A percentile compares a stretch with the other conserved stretches of the same genome.
These are phyloP conservation scores for Sesia apiformis DNA, from an alignment of 2,888 invertebrate genomes.

Conservation along the genomic window DNA sequence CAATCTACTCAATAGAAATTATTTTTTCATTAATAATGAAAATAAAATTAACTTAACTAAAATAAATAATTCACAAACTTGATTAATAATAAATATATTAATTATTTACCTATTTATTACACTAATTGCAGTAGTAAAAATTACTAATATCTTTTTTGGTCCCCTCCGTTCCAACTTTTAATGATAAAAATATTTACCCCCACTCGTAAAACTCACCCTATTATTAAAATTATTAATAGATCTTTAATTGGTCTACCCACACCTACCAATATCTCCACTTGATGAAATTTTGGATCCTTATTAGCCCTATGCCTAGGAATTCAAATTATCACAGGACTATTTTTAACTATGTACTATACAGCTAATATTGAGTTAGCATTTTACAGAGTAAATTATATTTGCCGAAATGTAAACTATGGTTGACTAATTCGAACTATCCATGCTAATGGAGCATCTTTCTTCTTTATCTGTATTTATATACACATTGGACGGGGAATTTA, in stretches of 20 bases:
- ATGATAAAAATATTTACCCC: conserved; percentile 47
- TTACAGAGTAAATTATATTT: conserved; percentile 79
- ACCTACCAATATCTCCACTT: conserved; percentile 75
- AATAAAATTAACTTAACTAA: conserved; percentile 64
- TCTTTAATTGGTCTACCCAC: conserved; percentile 76
- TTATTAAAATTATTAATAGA: conserved; percentile 74
- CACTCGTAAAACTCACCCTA: conserved; percentile 54
- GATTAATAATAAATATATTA: conserved; percentile 64
- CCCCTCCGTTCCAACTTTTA: conserved; percentile 55
- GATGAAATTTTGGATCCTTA: conserved; percentile 82
- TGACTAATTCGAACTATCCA: conserved; percentile 79
- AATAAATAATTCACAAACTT: conserved; percentile 69
- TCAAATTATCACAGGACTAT: conserved; percentile 80
- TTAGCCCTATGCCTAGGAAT: conserved; percentile 76
- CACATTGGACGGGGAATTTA: conserved; percentile 79
- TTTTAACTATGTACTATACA: conserved; percentile 81
- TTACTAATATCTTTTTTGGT: conserved; percentile 71
- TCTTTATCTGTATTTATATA: conserved; percentile 80
- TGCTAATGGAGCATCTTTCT: conserved; percentile 82
- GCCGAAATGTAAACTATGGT: conserved; percentile 80
- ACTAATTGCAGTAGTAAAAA: conserved; percentile 74
- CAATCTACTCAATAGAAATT: conserved; percentile 17
- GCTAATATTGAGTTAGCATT: conserved; percentile 78
- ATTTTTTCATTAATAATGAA: conserved; percentile 36
- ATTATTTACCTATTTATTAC: conserved; percentile 76